phyloP scores from a whole-genome alignment of 2,888 invertebrate species.

The Busseola fusca region DNA sequence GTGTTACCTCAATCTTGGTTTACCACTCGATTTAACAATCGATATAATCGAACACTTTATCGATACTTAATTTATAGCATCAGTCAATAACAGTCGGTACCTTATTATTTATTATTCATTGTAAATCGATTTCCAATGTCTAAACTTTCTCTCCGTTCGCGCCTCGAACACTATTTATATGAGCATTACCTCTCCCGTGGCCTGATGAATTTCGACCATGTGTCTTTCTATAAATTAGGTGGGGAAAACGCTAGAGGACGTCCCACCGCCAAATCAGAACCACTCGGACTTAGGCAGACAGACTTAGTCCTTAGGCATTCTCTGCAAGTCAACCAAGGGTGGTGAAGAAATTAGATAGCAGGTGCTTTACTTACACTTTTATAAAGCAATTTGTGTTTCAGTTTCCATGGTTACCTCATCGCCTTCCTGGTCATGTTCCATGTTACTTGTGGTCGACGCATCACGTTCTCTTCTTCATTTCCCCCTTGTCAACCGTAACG shows the following conservation, averaged over 20 bases:
- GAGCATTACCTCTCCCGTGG: slow-evolving; percentile 69
- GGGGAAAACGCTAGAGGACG: slow-evolving; percentile 13
- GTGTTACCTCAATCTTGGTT: slow-evolving; percentile 7
- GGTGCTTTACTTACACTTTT: not conserved
- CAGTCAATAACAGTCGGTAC: slow-evolving; percentile 50
- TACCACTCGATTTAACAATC: slow-evolving; percentile 58
- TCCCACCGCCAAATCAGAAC: not conserved
- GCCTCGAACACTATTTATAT: slow-evolving; percentile 64
- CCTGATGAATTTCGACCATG: slow-evolving; percentile 66
- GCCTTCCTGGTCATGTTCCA: not conserved
- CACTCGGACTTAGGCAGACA: not conserved
- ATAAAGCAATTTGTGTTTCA: not conserved
- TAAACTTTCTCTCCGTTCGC: slow-evolving; percentile 69
- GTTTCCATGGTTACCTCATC: not conserved
- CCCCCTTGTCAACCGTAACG: not conserved
- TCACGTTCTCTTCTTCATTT: not conserved
- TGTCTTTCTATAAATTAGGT: slow-evolving; percentile 71
- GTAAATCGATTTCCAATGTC: slow-evolving; percentile 61
- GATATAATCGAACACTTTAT: slow-evolving; percentile 47
- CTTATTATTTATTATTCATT: slow-evolving; percentile 59
- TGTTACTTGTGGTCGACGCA: not conserved
- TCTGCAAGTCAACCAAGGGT: too few species aligned
- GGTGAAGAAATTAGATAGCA: too few species aligned
- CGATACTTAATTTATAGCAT: slow-evolving; percentile 52
- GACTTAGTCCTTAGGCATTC: too few species aligned